Evolutionary conservation across 2,888 invertebrate species (phyloP).

Genomic region (Drosophila parthenogenetica): DNA sequence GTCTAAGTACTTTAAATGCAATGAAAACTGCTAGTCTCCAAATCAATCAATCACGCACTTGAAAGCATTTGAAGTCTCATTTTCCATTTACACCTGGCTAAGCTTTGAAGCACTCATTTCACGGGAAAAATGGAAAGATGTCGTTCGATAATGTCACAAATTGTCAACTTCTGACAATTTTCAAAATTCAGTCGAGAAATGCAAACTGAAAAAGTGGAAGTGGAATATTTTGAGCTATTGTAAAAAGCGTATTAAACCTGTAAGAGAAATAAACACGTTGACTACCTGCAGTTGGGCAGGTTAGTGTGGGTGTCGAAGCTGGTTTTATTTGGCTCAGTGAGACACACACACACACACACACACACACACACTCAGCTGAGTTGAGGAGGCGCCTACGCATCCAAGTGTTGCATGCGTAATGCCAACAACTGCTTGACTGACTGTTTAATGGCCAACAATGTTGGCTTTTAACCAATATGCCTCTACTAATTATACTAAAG

Average conservation of each 20-base stretch:
- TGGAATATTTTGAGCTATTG: neutral
- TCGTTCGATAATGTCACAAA: neutral
- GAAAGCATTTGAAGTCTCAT: neutral
- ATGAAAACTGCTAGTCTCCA: too few relatives aligned
- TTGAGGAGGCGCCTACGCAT: slow-evolving; percentile 55
- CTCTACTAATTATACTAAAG: slow-evolving; percentile 56
- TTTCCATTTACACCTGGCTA: neutral
- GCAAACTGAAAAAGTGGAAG: neutral
- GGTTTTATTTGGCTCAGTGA: slow-evolving; percentile 43
- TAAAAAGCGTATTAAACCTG: neutral
- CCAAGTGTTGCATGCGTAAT: slow-evolving; percentile 60
- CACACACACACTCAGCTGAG: neutral
- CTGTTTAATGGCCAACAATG: slow-evolving; percentile 47
- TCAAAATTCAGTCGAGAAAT: neutral
- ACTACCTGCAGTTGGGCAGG: slow-evolving; percentile 19
- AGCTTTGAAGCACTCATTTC: neutral
- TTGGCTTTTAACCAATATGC: slow-evolving; percentile 53
- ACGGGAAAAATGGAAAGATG: neutral
- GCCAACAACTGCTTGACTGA: slow-evolving; percentile 34
- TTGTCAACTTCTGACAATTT: slow-evolving; percentile 2
- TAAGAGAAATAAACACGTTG: slow-evolving; percentile 1
- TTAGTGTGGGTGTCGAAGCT: slow-evolving; percentile 57
- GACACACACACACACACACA: neutral
- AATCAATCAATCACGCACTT: neutral
- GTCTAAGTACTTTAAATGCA: too few relatives aligned